These are phyloP conservation scores for Ophioninae sp. DNA, from an alignment of 2,888 invertebrate species.

Conservation along the genomic window DNA sequence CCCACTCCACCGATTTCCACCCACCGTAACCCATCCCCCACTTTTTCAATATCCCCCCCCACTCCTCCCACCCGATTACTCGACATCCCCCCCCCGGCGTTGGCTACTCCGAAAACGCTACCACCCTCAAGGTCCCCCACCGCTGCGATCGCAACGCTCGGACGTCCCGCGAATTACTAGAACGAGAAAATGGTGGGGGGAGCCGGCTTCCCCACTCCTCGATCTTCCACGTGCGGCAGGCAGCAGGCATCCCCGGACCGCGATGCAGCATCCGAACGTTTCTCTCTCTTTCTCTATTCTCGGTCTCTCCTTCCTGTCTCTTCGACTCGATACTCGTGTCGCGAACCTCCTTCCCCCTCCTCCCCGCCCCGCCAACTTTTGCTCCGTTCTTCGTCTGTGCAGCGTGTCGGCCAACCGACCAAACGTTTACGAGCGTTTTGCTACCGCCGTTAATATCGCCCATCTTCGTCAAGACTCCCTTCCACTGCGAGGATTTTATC, in stretches of 20 bases:
- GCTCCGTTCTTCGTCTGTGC: slow-evolving; percentile 19
- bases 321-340: not conserved
- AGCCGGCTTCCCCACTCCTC: slow-evolving; percentile 13
- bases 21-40: slow-evolving; percentile 59
- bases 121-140: slow-evolving; percentile 32
- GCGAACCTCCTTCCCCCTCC: slow-evolving; percentile 17
- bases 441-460: slow-evolving; percentile 48
- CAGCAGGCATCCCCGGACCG: slow-evolving; percentile 35
- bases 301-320: not conserved
- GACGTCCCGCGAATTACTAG: slow-evolving; percentile 52
- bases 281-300: slow-evolving; percentile 25
- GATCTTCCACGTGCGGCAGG: slow-evolving; percentile 61
- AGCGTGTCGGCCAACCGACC: slow-evolving; percentile 48
- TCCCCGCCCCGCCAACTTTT: slow-evolving; percentile 3
- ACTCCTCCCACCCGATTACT: too few relatives aligned
- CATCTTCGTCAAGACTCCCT: slow-evolving; percentile 9
- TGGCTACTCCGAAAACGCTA: too few relatives aligned
- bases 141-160: slow-evolving; percentile 32
- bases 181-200: slow-evolving; percentile 45
- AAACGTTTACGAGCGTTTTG: slow-evolving; percentile 48
- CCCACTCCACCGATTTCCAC: too few relatives aligned
- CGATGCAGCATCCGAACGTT: slow-evolving; percentile 37
- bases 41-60: slow-evolving; percentile 23
- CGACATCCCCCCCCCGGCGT: too few relatives aligned
- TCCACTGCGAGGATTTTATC: not conserved